phyloP scores from a whole-genome alignment of 1,140 invertebrate species.

The Thaumatotibia leucotreta region DNA sequence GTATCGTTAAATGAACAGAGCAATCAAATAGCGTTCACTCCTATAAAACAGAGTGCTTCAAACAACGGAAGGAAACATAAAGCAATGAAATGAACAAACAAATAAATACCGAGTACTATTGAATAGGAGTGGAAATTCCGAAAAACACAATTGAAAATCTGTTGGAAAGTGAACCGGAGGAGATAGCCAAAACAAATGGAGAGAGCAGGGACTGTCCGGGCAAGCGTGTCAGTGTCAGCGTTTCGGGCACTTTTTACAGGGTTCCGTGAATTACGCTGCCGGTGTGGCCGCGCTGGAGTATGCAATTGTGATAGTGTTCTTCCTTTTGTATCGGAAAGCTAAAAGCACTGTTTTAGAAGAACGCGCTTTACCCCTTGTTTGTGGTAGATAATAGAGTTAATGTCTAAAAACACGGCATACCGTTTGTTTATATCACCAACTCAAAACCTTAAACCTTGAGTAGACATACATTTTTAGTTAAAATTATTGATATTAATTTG shows the following conservation, averaged over 20 bases:
- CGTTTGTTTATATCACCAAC: too few relatives aligned
- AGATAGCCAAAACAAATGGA: slow-evolving; percentile 35
- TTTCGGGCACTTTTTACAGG: slow-evolving; percentile 41
- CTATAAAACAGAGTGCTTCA: slow-evolving; percentile 12
- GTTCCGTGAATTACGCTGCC: slow-evolving; percentile 36
- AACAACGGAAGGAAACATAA: slow-evolving; percentile 13
- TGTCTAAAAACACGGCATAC: too few relatives aligned
- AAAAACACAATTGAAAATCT: slow-evolving; percentile 32
- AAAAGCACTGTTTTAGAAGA: neutral
- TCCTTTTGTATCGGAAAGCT: neutral
- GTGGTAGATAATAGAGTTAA: too few relatives aligned
- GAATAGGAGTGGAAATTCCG: slow-evolving; percentile 24
- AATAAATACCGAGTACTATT: slow-evolving; percentile 17
- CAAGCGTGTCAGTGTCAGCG: slow-evolving; percentile 65
- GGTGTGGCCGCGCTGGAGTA: slow-evolving; percentile 19
- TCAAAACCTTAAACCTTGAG: too few relatives aligned
- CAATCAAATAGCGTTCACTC: neutral
- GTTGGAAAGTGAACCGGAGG: slow-evolving; percentile 27
- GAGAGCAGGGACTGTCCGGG: slow-evolving; percentile 42
- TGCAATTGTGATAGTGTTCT: neutral
- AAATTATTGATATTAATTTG: too few relatives aligned
- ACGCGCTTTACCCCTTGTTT: neutral
- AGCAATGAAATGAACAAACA: slow-evolving; percentile 28
- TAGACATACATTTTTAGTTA: too few relatives aligned
- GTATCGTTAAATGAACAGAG: slow-evolving; percentile 1